These are phyloP conservation scores for Cataglyphis altisquamis DNA, from an alignment of 2,888 invertebrate species.

Conservation along the genomic window DNA sequence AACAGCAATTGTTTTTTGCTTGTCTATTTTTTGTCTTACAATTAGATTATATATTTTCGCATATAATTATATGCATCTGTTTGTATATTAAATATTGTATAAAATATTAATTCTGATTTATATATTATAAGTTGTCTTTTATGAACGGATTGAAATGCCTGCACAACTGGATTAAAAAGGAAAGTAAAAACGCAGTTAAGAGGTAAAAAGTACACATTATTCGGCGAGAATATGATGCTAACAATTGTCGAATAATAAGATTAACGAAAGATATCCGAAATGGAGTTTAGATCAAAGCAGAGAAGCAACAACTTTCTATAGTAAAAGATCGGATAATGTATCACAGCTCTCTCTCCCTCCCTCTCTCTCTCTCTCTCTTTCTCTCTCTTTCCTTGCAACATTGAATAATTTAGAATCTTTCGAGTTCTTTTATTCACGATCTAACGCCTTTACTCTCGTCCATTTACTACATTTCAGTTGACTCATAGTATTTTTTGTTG, in stretches of 20 bases:
- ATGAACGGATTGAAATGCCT: neutral
- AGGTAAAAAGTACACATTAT: neutral
- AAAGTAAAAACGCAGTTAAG: neutral
- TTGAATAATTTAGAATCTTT: slow-evolving; percentile 2
- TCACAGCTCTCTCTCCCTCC: neutral
- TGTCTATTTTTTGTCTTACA: neutral
- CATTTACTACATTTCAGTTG: slow-evolving; percentile 34
- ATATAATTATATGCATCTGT: neutral
- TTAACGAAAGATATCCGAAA: neutral
- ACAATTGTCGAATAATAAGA: neutral
- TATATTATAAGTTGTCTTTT: neutral
- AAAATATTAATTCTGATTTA: slow-evolving; percentile 19
- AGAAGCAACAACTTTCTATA: neutral
- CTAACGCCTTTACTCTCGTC: neutral
- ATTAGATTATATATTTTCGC: neutral
- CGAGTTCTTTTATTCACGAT: slow-evolving; percentile 26
- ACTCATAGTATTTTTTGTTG: slow-evolving; percentile 31
- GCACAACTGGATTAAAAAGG: neutral
- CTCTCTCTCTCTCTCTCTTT: too few relatives aligned
- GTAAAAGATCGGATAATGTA: neutral
- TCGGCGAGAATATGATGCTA: neutral
- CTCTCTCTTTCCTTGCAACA: neutral
- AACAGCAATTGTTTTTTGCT: neutral
- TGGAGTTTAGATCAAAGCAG: neutral
- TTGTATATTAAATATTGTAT: neutral